A percentile compares a stretch with the other conserved stretches of the same genome.
These are phyloP conservation scores for Chaitophorus viminalis DNA, from an alignment of 2,888 invertebrate genomes.

Conservation along the genomic window DNA sequence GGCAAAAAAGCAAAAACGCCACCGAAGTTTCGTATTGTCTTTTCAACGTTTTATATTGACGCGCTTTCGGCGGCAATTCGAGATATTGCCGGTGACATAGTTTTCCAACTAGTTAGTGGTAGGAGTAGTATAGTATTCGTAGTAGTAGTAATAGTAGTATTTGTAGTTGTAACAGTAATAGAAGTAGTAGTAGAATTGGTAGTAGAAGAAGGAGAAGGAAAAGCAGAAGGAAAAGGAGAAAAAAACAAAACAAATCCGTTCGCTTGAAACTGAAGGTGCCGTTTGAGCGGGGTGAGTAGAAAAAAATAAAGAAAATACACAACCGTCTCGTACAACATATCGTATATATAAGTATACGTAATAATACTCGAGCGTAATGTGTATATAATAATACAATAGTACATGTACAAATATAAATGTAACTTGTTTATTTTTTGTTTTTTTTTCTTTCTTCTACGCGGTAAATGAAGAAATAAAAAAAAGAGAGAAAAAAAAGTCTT, in stretches of 20 bases:
- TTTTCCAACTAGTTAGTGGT: background rate
- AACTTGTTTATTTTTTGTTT: background rate
- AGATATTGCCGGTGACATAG: constrained; percentile 17
- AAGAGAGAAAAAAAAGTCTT: too few relatives aligned
- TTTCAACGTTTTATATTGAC: constrained; percentile 42
- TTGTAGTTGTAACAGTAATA: too few relatives aligned
- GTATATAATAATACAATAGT: background rate
- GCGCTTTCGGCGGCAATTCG: constrained; percentile 17
- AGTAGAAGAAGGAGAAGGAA: background rate
- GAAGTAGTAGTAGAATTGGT: too few relatives aligned
- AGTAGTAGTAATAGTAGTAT: too few relatives aligned
- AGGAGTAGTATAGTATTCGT: background rate
- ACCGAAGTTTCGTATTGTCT: constrained; percentile 48
- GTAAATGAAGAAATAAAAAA: background rate
- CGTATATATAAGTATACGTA: background rate
- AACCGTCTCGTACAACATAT: background rate
- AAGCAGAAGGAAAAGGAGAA: background rate
- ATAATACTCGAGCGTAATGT: background rate
- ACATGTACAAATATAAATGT: background rate
- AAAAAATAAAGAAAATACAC: background rate
- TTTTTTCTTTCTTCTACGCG: background rate
- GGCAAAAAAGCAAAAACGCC: constrained; percentile 19
- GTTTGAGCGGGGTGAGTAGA: background rate
- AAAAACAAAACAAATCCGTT: background rate
- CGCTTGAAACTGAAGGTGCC: background rate